Percentiles rank a stretch among this genome's conserved stretches.
Conservation (phyloP, 2,888 invertebrate species). For the Nebria brevicollis region DNA sequence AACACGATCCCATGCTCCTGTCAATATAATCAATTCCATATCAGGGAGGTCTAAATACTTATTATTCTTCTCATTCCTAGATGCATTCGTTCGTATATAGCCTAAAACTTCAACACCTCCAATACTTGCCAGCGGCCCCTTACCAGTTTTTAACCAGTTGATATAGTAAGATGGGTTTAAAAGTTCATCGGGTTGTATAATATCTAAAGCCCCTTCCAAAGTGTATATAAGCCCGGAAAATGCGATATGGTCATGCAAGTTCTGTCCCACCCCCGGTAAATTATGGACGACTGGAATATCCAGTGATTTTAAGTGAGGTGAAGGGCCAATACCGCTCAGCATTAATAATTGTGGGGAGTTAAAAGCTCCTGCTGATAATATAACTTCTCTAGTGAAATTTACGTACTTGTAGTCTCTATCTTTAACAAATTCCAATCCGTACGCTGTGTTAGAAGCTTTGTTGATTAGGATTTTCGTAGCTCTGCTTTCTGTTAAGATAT, state of each 20-base stretch:
- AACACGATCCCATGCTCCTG: slow-evolving; percentile 61
- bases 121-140: slow-evolving; percentile 66
- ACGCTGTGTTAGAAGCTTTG: slow-evolving; percentile 58
- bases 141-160: slow-evolving; percentile 62
- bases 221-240: slow-evolving; percentile 63
- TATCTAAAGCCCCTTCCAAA: slow-evolving; percentile 36
- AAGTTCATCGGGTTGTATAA: background rate
- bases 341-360: slow-evolving; percentile 91
- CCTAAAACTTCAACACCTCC: slow-evolving; percentile 70
- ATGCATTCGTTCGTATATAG: slow-evolving; percentile 70
- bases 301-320: slow-evolving; percentile 67
- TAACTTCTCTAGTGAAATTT: slow-evolving; percentile 79
- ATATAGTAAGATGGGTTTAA: background rate
- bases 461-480: slow-evolving; percentile 68
- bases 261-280: slow-evolving; percentile 73
- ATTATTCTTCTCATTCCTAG: slow-evolving; percentile 60
- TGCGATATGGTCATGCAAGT: slow-evolving; percentile 71
- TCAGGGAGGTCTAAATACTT: slow-evolving; percentile 68
- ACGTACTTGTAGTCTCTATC: slow-evolving; percentile 62
- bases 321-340: slow-evolving; percentile 82
- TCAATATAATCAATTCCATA: slow-evolving; percentile 75
- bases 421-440: slow-evolving; percentile 74
- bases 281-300: slow-evolving; percentile 71
- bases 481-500: slow-evolving; percentile 65
- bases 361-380: slow-evolving; percentile 86